Evolutionary conservation across 2,888 invertebrate genomes (phyloP).

Genomic region (Meloe dianella): DNA sequence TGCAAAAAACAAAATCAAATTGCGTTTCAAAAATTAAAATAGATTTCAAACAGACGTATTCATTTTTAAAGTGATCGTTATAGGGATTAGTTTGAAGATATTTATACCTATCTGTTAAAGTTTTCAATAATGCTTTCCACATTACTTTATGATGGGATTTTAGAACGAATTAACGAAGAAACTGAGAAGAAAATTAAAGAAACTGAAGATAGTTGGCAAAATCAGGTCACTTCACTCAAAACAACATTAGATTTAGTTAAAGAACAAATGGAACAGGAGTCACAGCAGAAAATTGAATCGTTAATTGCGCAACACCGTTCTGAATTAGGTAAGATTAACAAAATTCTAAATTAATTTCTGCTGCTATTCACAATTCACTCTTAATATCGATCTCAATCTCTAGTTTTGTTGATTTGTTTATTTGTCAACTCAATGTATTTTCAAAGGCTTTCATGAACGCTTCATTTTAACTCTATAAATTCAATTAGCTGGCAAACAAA

Average conservation of each 20-base stretch:
- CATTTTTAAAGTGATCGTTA: not conserved
- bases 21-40: slow-evolving; percentile 10
- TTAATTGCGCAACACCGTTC: slow-evolving; percentile 66
- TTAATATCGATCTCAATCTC: too few relatives aligned
- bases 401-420: too few relatives aligned
- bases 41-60: slow-evolving; percentile 10
- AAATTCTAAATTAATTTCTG: not conserved
- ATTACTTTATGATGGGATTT: slow-evolving; percentile 28
- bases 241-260: slow-evolving; percentile 59
- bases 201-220: slow-evolving; percentile 57
- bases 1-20: not conserved
- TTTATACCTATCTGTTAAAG: not conserved
- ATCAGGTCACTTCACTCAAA: slow-evolving; percentile 57
- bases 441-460: too few relatives aligned
- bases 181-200: slow-evolving; percentile 56
- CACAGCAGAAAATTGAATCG: slow-evolving; percentile 57
- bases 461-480: too few relatives aligned
- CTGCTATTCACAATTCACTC: too few relatives aligned
- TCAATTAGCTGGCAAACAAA: too few relatives aligned
- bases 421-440: too few relatives aligned
- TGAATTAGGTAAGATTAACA: slow-evolving; percentile 64
- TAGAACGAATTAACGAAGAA: slow-evolving; percentile 58
- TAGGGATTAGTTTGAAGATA: not conserved
- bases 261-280: slow-evolving; percentile 61
- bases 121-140: not conserved